Conservation (phyloP, 2,797 vertebrate species). For the Eulemur mongoz region DNA sequence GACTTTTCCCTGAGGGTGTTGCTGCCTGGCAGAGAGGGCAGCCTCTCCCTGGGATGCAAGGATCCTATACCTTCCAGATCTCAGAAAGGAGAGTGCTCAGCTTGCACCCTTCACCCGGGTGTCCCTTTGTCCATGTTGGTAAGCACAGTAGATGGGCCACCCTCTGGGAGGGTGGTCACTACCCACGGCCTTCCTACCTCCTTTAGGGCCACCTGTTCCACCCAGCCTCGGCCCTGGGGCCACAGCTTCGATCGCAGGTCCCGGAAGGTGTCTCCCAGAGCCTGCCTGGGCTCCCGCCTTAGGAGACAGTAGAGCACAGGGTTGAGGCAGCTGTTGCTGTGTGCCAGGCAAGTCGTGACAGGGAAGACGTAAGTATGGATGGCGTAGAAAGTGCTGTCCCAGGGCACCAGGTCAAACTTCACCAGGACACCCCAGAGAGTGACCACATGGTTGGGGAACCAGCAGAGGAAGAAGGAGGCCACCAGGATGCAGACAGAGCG, state of each 20-base stretch:
- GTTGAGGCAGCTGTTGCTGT: constrained; percentile 90
- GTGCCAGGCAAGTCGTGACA: constrained; percentile 88
- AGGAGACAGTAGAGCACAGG: constrained; percentile 90
- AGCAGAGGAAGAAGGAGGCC: constrained; percentile 88
- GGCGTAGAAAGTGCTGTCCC: constrained; percentile 83
- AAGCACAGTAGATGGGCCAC: neutral
- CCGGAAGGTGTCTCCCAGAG: constrained; percentile 81
- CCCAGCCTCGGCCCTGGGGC: constrained; percentile 42
- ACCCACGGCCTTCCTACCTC: neutral
- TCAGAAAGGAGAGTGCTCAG: neutral
- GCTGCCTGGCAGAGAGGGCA: neutral
- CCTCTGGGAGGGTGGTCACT: neutral
- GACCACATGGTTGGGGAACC: constrained; percentile 90
- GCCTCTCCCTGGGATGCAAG: neutral
- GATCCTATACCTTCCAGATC: neutral
- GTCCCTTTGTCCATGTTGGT: neutral
- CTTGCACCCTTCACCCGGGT: neutral
- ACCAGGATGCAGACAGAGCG: constrained; percentile 86
- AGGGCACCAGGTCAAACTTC: constrained; percentile 85
- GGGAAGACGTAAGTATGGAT: constrained; percentile 88
- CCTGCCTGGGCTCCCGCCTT: constrained; percentile 83
- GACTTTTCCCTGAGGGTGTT: neutral
- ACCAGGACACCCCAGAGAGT: constrained; percentile 88
- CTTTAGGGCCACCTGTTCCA: constrained; percentile 57
- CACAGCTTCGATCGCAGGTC: constrained; percentile 75